Evolutionary conservation across 2,113 vertebrate species (phyloP).

Genomic region (Asarcornis scutulata): DNA sequence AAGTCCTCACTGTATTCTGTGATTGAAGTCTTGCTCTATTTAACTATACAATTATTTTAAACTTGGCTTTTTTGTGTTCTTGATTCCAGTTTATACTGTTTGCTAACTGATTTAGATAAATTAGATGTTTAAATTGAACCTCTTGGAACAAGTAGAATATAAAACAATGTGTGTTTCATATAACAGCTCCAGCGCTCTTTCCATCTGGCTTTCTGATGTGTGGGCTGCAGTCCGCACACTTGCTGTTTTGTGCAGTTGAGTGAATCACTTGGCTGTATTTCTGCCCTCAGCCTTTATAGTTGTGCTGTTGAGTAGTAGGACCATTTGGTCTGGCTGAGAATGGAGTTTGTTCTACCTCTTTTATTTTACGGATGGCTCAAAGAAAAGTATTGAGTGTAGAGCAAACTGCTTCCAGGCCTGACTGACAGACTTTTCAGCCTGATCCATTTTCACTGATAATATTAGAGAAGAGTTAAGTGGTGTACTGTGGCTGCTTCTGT

Average conservation of each 20-base stretch:
- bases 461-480: not conserved
- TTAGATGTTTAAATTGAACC: not conserved
- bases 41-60: not conserved
- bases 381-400: not conserved
- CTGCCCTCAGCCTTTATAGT: not conserved
- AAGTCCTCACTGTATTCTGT: not conserved
- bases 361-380: not conserved
- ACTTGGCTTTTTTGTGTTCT: not conserved
- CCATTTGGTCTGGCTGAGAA: not conserved
- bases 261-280: not conserved
- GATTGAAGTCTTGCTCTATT: not conserved
- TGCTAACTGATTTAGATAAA: constrained; percentile 6
- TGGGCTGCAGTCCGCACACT: not conserved
- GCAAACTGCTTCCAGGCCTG: not conserved
- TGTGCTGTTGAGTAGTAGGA: not conserved
- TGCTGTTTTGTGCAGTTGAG: not conserved
- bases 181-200: not conserved
- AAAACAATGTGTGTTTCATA: not conserved
- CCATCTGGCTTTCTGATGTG: not conserved
- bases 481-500: not conserved
- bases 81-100: not conserved
- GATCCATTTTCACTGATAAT: not conserved
- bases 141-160: not conserved
- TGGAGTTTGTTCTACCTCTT: not conserved
- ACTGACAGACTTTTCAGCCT: not conserved